phyloP scores from a whole-genome alignment of 2,888 invertebrate genomes.

The Ecliptopera silaceata region DNA sequence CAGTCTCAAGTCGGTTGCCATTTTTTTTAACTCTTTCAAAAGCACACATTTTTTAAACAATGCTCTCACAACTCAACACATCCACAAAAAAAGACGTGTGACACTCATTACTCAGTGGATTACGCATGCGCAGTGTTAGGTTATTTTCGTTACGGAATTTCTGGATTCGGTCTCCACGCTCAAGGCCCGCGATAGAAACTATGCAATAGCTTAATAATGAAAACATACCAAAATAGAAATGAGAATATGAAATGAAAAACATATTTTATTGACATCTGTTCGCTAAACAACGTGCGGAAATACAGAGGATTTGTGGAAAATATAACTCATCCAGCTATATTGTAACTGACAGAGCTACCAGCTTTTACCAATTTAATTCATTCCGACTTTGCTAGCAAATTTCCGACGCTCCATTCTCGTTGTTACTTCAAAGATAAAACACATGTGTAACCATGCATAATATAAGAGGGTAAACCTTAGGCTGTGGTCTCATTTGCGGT shows the following conservation, averaged over 20 bases:
- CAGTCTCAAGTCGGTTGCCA: no score
- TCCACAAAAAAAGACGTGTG: no score
- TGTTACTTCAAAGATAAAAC: slow-evolving; percentile 27
- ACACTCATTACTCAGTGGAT: no score
- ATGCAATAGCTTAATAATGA: no score
- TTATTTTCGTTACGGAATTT: no score
- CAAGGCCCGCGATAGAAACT: no score
- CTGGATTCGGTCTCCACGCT: no score
- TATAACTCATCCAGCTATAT: slow-evolving; percentile 22
- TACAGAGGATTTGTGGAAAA: slow-evolving; percentile 12
- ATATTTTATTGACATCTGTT: not conserved
- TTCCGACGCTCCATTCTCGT: slow-evolving; percentile 15
- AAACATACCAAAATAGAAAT: not conserved
- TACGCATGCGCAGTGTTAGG: no score
- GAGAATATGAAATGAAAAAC: not conserved
- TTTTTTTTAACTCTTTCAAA: no score
- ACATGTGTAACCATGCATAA: slow-evolving; percentile 27
- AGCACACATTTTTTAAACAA: no score
- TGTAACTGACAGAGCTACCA: slow-evolving; percentile 24
- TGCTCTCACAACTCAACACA: no score
- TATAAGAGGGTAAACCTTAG: slow-evolving; percentile 2
- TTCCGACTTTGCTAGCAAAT: slow-evolving; percentile 29
- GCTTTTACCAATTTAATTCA: slow-evolving; percentile 33
- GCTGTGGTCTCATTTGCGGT: no score
- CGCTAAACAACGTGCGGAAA: slow-evolving; percentile 1